Base-by-base conservation (phyloP, 2,888 invertebrate genomes). In the Leptogaster cylindrica region DNA sequence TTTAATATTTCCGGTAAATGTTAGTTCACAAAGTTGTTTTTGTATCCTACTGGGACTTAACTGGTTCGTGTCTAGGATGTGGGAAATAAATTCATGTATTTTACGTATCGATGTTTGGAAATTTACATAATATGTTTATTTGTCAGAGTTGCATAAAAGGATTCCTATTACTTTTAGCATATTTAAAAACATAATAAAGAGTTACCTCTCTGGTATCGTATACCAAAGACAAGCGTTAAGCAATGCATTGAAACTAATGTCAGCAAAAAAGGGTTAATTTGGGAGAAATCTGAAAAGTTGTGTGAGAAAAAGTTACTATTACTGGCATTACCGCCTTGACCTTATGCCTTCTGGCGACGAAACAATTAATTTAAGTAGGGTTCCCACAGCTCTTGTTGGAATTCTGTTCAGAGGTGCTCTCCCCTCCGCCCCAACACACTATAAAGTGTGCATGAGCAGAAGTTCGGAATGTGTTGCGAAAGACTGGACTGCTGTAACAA, bases 391-490 rank as follows among this genome's bases (percentile, higher is more conserved):
- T 39, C 58, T 27, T 25, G n/a, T n/a, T n/a, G 58, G 41, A 58
- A 58, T 39, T 58, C 36, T 58, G 36, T 58, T 39, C 41, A 41
- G 25, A 58, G 58, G 58, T 58, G 58, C 58, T 46, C 39, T 27
- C 7, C 16, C 58, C n/a, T 20, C 8, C 3, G 23, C 18, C 41
- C 16, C 39, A 2, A 23, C 12, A 25, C 10, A 12, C 39, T 58
- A 25, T 41, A 58, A 39, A 58, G 18, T 58, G n/a, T n/a, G 58
- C 25, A 36, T 18, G 12, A 12, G 27, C 58, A 41, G 41, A 36
- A 58, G 39, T 58, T 39, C 16, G 58, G 58, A 58, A 58, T 58
- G n/a, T n/a, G 58, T 58, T 58, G 25, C 27, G 58, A 58, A 58
- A 58, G 52, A 18, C 33, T 20, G 6, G 18, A 14, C 23, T 41